These are phyloP conservation scores for Biston stratarius DNA, from an alignment of 2,888 invertebrate species.

Conservation along the genomic window DNA sequence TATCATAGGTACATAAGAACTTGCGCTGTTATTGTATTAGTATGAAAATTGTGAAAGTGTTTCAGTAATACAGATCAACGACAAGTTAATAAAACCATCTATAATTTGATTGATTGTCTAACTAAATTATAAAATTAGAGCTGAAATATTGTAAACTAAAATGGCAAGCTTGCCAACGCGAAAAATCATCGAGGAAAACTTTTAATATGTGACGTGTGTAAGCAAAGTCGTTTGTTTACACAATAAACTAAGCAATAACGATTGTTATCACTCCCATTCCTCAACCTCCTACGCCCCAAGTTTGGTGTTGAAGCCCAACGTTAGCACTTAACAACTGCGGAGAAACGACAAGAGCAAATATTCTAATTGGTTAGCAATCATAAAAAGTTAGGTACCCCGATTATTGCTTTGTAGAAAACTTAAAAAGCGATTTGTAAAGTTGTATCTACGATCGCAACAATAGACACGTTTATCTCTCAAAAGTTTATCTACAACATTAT, in stretches of 20 bases:
- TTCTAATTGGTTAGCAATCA: conserved; percentile 51
- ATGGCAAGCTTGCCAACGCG: no score
- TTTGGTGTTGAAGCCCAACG: conserved; percentile 23
- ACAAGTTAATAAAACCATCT: no score
- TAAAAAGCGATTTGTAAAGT: conserved; percentile 59
- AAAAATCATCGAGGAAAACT: not conserved
- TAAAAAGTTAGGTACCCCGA: conserved; percentile 45
- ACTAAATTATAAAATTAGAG: no score
- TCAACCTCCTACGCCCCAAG: conserved; percentile 26
- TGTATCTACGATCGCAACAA: conserved; percentile 53
- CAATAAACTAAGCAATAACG: conserved; percentile 31
- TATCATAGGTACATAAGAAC: no score
- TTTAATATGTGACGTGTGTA: conserved; percentile 21
- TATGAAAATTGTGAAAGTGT: no score
- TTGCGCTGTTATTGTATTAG: no score
- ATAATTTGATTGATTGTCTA: no score
- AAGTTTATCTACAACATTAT: conserved; percentile 14
- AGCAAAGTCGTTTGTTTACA: conserved; percentile 7
- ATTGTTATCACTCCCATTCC: conserved; percentile 19
- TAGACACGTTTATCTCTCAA: conserved; percentile 55
- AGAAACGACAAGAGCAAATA: conserved; percentile 45
- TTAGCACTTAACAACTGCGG: conserved; percentile 23
- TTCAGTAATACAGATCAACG: no score
- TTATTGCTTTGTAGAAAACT: conserved; percentile 53
- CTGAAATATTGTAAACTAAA: no score